Conservation (phyloP, 1,140 invertebrate species). For the Plutomurus gul region DNA sequence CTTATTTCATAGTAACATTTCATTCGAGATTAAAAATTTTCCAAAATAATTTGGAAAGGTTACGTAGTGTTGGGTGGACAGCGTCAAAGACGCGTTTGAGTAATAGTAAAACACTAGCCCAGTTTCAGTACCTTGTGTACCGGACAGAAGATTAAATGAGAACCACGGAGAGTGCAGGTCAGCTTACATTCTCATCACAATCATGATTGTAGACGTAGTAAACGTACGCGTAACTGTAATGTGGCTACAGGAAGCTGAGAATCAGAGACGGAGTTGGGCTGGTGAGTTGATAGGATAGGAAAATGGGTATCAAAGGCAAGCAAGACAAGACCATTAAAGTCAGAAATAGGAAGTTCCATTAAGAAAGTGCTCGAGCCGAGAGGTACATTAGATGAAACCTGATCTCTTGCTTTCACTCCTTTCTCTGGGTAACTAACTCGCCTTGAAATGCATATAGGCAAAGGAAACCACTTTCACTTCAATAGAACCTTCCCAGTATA, state of each 20-base stretch:
- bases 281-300: neutral
- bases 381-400: conserved; percentile 49
- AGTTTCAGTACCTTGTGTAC: neutral
- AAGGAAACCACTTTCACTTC: neutral
- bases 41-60: too few species aligned
- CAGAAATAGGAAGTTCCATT: conserved; percentile 29
- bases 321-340: conserved; percentile 15
- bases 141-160: conserved; percentile 14
- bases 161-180: neutral
- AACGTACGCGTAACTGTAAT: neutral
- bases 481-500: too few species aligned
- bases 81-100: too few species aligned
- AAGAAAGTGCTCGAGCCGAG: conserved; percentile 34
- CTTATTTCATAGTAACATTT: too few species aligned
- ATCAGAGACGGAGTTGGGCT: neutral
- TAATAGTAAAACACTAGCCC: neutral
- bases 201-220: conserved; percentile 19
- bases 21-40: too few species aligned
- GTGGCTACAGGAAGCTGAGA: neutral
- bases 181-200: neutral
- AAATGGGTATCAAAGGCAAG: neutral
- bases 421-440: conserved; percentile 2
- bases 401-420: conserved; percentile 35
- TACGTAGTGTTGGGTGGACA: neutral
- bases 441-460: neutral